A percentile compares a stretch with the other conserved stretches of the same genome.
These are phyloP conservation scores for Dryoscopus gambensis DNA, from an alignment of 2,113 vertebrate genomes.

Conservation along the genomic window DNA sequence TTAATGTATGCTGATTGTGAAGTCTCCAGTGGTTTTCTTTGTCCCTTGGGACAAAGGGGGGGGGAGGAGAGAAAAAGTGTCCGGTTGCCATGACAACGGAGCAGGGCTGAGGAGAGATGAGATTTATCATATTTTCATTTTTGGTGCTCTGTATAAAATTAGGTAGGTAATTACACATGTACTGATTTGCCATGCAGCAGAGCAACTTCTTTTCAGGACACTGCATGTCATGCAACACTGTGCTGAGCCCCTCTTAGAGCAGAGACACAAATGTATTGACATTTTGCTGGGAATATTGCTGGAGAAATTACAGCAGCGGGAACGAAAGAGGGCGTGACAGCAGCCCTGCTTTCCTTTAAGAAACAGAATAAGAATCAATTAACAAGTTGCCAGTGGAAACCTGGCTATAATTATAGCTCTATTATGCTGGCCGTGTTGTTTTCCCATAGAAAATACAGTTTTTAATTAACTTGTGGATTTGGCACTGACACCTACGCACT, in stretches of 20 bases:
- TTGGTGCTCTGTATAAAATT: conserved; percentile 54
- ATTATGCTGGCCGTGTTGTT: conserved; percentile 42
- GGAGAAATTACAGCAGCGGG: not conserved
- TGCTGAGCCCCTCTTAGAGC: not conserved
- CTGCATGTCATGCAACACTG: not conserved
- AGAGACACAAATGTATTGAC: not conserved
- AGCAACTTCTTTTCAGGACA: conserved; percentile 6
- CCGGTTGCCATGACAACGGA: conserved; percentile 61
- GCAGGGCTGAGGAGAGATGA: conserved; percentile 25
- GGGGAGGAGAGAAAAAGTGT: not conserved
- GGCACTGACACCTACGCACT: not conserved
- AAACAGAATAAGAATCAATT: conserved; percentile 51
- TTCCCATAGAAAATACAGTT: conserved; percentile 45
- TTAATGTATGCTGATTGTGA: conserved; percentile 54
- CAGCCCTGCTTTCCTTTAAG: conserved; percentile 27
- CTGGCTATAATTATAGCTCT: conserved; percentile 55
- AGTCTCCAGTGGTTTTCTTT: conserved; percentile 63
- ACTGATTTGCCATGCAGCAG: not conserved
- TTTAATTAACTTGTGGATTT: conserved; percentile 62
- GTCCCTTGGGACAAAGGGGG: conserved; percentile 14
- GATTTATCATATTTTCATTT: conserved; percentile 51
- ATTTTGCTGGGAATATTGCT: not conserved
- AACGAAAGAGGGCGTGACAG: conserved; percentile 16
- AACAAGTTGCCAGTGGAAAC: conserved; percentile 61
- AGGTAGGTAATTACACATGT: conserved; percentile 53